Conservation (phyloP, 2,113 vertebrate genomes). For the Dasypus novemcinctus region DNA sequence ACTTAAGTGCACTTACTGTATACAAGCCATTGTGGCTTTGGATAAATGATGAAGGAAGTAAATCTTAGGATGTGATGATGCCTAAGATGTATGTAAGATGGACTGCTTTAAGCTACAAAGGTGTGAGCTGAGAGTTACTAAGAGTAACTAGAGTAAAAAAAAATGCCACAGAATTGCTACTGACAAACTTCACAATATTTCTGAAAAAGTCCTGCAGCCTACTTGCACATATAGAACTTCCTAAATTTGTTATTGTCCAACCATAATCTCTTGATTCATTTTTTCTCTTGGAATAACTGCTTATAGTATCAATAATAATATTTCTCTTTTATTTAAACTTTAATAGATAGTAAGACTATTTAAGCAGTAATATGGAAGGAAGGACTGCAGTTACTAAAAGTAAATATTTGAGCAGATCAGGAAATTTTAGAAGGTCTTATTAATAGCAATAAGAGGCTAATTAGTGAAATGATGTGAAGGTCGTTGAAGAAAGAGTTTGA, state of each 20-base stretch:
- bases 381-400: neutral
- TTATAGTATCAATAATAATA: neutral
- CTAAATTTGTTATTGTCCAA: neutral
- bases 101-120: neutral
- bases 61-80: neutral
- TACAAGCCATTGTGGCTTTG: neutral
- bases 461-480: neutral
- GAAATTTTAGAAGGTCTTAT: neutral
- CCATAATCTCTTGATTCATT: neutral
- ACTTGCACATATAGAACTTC: neutral
- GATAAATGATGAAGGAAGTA: neutral
- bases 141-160: neutral
- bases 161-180: neutral
- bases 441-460: neutral
- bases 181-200: neutral
- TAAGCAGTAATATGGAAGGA: neutral
- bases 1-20: neutral
- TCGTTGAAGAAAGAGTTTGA: neutral
- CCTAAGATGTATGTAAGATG: neutral
- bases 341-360: neutral
- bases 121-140: neutral
- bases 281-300: neutral
- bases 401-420: neutral
- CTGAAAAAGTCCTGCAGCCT: neutral
- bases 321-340: neutral